Percentiles rank a stretch among this genome's conserved stretches.
Evolutionary conservation across 2,888 invertebrate genomes (phyloP).

Genomic region (Cephus rjabovi): DNA sequence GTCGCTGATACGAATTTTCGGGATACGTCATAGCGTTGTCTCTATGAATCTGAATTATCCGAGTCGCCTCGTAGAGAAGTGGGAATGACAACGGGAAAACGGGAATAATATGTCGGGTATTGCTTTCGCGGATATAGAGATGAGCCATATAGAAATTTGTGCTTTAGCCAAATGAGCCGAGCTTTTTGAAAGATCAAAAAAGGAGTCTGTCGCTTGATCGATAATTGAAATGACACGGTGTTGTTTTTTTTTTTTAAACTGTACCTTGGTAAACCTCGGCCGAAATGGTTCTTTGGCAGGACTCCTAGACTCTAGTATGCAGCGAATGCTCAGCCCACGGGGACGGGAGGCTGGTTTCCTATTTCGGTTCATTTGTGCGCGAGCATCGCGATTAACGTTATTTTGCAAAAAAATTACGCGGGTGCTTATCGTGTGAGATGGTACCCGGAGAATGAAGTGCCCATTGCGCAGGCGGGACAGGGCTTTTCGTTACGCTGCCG

Average conservation of each 20-base stretch:
- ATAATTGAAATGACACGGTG: not conserved
- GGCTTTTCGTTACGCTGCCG: constrained; percentile 54
- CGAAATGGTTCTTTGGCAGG: too few species aligned
- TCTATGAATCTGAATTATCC: not conserved
- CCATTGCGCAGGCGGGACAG: constrained; percentile 60
- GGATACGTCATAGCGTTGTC: not conserved
- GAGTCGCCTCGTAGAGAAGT: too few species aligned
- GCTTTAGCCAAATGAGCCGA: constrained; percentile 22
- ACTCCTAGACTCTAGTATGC: too few species aligned
- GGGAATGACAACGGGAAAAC: not conserved
- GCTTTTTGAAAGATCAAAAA: not conserved
- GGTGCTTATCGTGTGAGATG: constrained; percentile 10
- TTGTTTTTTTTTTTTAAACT: too few species aligned
- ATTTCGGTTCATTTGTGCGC: not conserved
- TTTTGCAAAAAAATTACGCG: constrained; percentile 5
- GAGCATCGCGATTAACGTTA: not conserved
- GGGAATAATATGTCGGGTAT: not conserved
- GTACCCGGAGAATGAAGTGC: constrained; percentile 39
- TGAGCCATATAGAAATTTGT: constrained; percentile 8
- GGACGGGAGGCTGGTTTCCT: not conserved
- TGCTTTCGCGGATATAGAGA: not conserved
- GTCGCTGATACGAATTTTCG: not conserved
- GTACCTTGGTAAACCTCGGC: too few species aligned
- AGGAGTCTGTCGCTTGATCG: not conserved
- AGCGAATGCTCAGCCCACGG: too few species aligned